Percentiles rank a stretch among this genome's conserved stretches.
phyloP scores from a whole-genome alignment of 2,113 vertebrate species.

The Crotalus viridis region DNA sequence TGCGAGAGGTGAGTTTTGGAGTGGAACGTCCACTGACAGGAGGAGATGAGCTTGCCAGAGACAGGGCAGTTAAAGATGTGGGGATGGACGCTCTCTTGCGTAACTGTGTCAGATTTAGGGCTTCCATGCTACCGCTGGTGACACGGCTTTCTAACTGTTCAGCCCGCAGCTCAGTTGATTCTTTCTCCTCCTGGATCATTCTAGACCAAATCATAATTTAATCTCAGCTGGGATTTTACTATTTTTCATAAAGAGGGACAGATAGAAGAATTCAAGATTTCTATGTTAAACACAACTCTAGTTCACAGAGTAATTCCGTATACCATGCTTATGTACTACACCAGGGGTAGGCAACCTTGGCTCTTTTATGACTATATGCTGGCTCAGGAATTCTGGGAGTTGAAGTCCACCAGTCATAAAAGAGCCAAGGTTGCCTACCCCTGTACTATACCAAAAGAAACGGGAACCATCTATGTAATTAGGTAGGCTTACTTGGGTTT shows the following conservation, averaged over 20 bases:
- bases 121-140: conserved; percentile 93
- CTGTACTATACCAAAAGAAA: not conserved
- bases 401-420: no score
- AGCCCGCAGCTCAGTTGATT: conserved; percentile 86
- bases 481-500: not conserved
- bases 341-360: no score
- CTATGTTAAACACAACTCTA: not conserved
- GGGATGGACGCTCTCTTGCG: conserved; percentile 87
- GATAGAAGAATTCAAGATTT: not conserved
- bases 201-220: conserved; percentile 60
- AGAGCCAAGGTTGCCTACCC: no score
- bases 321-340: not conserved
- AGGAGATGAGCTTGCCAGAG: conserved; percentile 87
- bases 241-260: not conserved
- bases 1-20: conserved; percentile 84
- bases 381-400: no score
- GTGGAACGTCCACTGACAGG: conserved; percentile 88
- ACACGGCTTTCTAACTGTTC: conserved; percentile 91
- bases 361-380: no score
- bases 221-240: rapidly evolving
- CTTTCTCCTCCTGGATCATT: conserved; percentile 97
- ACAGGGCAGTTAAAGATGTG: conserved; percentile 90
- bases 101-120: conserved; percentile 85
- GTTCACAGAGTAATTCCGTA: not conserved
- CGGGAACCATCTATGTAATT: not conserved